Conservation (phyloP, 2,113 vertebrate genomes). For the Indicator indicator region DNA sequence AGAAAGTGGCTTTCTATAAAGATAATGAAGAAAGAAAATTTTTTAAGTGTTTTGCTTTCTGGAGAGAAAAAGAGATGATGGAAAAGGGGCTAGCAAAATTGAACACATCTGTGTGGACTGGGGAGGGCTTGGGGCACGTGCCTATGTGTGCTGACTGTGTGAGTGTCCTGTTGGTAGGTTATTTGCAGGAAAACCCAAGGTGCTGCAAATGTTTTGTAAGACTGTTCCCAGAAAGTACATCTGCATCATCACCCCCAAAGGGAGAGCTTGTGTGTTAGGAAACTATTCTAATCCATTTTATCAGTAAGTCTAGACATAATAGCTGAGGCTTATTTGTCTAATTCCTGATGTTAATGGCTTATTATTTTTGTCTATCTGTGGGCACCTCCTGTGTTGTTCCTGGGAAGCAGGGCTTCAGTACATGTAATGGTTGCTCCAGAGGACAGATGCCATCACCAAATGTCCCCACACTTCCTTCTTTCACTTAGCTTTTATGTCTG, state of each 20-base stretch:
- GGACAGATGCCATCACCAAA: no score
- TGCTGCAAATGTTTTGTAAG: neutral
- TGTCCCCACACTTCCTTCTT: no score
- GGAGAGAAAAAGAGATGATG: neutral
- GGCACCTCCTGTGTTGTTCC: no score
- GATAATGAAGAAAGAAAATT: neutral
- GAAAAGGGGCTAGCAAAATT: neutral
- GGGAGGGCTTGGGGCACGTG: no score
- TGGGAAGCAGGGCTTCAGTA: no score
- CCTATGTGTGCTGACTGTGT: neutral
- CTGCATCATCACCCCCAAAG: neutral
- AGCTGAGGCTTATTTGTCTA: neutral
- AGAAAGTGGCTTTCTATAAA: neutral
- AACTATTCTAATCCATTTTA: neutral
- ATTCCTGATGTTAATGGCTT: neutral
- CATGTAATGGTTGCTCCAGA: no score
- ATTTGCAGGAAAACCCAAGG: neutral
- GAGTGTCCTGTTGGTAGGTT: neutral
- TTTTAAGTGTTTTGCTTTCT: neutral
- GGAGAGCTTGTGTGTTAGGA: neutral
- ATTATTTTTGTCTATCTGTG: neutral
- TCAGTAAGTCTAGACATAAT: neutral
- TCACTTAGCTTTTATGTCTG: no score
- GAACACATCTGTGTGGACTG: neutral
- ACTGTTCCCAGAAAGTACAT: neutral